Conservation (phyloP, 2,113 vertebrate species). For the Oryzias curvinotus region DNA sequence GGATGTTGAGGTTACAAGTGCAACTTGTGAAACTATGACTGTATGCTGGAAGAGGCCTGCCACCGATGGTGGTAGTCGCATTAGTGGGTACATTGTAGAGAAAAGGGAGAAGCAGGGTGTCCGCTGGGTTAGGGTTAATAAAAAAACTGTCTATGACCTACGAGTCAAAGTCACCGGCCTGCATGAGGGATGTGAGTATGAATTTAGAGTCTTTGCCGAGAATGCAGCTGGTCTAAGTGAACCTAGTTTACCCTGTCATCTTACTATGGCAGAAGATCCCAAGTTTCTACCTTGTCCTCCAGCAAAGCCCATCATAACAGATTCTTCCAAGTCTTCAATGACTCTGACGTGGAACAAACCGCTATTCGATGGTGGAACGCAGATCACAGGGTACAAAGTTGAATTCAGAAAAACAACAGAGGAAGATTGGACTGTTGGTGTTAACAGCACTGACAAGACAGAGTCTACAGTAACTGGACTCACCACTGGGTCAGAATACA, state of each 20-base stretch:
- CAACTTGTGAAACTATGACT: constrained; percentile 90
- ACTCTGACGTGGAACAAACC: constrained; percentile 93
- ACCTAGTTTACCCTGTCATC: constrained; percentile 84
- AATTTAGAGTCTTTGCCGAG: constrained; percentile 95
- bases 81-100: constrained; percentile 93
- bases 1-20: constrained; percentile 90
- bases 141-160: constrained; percentile 95
- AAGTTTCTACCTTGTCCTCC: constrained; percentile 91
- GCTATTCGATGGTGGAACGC: constrained; percentile 93
- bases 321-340: constrained; percentile 87
- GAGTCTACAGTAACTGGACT: constrained; percentile 89
- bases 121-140: constrained; percentile 94
- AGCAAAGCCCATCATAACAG: constrained; percentile 86
- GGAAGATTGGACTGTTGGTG: constrained; percentile 87
- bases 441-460: constrained; percentile 86
- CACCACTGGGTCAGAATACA: constrained; percentile 83
- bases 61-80: constrained; percentile 91
- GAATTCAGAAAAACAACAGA: constrained; percentile 88
- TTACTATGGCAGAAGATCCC: constrained; percentile 91
- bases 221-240: constrained; percentile 93
- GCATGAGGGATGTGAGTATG: constrained; percentile 92
- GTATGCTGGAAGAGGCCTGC: constrained; percentile 94
- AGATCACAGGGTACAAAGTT: constrained; percentile 89
- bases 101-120: constrained; percentile 93
- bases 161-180: constrained; percentile 93